These are phyloP conservation scores for Chesias legatella DNA, from an alignment of 2,888 invertebrate species.

Conservation along the genomic window DNA sequence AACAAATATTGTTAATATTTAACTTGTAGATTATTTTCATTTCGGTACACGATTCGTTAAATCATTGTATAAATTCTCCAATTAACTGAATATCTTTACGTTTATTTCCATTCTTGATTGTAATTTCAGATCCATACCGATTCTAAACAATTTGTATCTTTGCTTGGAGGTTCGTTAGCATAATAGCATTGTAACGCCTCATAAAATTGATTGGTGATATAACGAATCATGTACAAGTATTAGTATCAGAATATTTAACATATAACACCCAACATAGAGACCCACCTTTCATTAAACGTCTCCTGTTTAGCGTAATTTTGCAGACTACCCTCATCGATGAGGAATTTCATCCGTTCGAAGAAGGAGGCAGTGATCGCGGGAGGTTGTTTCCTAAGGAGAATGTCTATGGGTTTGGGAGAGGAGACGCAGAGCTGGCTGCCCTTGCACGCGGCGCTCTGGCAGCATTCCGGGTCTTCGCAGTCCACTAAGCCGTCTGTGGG, in stretches of 20 bases:
- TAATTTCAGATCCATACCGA: conserved; percentile 14
- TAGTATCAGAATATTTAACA: conserved; percentile 34
- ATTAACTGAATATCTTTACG: conserved; percentile 16
- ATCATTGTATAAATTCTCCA: conserved; percentile 14
- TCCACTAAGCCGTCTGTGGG: conserved; percentile 94
- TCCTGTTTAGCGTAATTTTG: conserved; percentile 98
- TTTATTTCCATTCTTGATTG: conserved; percentile 20
- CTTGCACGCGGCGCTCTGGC: conserved; percentile 89
- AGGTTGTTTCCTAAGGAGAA: conserved; percentile 95
- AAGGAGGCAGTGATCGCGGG: conserved; percentile 98
- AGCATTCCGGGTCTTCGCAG: conserved; percentile 99
- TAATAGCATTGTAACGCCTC: not conserved
- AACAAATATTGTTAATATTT: conserved; percentile 37
- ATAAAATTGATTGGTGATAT: conserved; percentile 3
- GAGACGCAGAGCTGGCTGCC: conserved; percentile 95
- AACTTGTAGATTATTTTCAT: conserved; percentile 21
- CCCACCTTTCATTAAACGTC: conserved; percentile 98
- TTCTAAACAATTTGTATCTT: not conserved
- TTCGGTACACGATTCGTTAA: conserved; percentile 25
- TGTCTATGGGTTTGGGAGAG: conserved; percentile 97
- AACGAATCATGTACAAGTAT: conserved; percentile 20
- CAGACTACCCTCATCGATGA: conserved; percentile 98
- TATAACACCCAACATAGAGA: conserved; percentile 58
- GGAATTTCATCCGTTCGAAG: conserved; percentile 98
- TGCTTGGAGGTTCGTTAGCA: not conserved